phyloP scores from a whole-genome alignment of 2,888 invertebrate genomes.

The Petrophora chlorosata region DNA sequence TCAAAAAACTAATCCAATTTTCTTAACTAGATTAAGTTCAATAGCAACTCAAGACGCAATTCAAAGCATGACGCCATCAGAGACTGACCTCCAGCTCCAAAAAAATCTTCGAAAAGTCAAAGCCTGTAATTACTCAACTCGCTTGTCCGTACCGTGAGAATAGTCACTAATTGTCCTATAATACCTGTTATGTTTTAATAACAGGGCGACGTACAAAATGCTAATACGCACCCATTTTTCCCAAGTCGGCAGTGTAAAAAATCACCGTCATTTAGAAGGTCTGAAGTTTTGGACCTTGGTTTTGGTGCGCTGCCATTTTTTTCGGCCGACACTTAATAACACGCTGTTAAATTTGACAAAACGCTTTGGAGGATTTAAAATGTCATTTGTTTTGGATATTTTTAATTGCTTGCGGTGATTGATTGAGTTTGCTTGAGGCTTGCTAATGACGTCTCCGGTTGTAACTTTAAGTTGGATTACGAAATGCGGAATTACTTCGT shows the following conservation, averaged over 20 bases:
- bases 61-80: conserved; percentile 22
- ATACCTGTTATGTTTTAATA: conserved; percentile 68
- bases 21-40: not conserved
- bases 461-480: conserved; percentile 1
- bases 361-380: conserved; percentile 58
- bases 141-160: conserved; percentile 59
- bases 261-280: conserved; percentile 49
- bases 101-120: conserved; percentile 37
- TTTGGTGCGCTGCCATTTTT: conserved; percentile 46
- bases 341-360: conserved; percentile 60
- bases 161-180: conserved; percentile 55
- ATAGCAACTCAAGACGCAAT: not conserved
- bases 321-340: conserved; percentile 49
- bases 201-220: conserved; percentile 64
- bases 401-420: conserved; percentile 35
- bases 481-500: not conserved
- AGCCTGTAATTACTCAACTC: conserved; percentile 49
- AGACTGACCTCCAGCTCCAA: conserved; percentile 29
- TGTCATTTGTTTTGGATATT: conserved; percentile 48
- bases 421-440: conserved; percentile 27
- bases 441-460: conserved; percentile 13
- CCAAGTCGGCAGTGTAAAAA: conserved; percentile 47
- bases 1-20: no score
- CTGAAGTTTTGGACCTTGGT: not conserved
- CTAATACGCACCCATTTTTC: conserved; percentile 42